Evolutionary conservation across 30 jellyfish, hydroid and myxozoan genomes (phyloP).

Genomic region (Hydractinia echinata): DNA sequence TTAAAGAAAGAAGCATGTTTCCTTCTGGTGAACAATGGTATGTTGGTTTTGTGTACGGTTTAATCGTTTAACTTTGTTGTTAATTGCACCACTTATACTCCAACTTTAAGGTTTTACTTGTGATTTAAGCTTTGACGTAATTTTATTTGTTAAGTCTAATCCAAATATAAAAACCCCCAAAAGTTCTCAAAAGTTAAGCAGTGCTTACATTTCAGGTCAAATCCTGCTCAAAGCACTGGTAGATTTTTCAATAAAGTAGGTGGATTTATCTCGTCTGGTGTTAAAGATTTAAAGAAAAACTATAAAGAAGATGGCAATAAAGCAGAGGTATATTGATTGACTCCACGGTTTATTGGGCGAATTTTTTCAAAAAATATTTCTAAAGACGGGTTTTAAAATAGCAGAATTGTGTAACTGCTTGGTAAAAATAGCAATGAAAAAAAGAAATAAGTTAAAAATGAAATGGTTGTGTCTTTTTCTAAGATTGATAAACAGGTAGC

Average conservation of each 20-base stretch:
- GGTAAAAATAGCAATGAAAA: no score
- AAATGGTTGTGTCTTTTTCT: no score
- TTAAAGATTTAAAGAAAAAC: slow-evolving; percentile 46
- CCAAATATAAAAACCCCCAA: no score
- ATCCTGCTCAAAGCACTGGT: slow-evolving; percentile 75
- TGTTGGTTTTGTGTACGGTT: background rate
- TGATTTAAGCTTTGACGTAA: background rate
- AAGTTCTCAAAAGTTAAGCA: no score
- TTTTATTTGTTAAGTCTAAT: background rate
- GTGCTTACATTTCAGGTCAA: slow-evolving; percentile 30
- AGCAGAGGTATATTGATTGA: background rate
- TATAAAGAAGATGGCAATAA: slow-evolving; percentile 21
- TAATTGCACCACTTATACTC: no score
- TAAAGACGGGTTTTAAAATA: no score
- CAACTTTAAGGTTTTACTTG: background rate
- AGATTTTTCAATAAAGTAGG: slow-evolving; percentile 80
- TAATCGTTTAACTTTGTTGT: no score
- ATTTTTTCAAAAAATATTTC: no score
- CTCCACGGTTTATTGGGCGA: no score
- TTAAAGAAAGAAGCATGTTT: slow-evolving; percentile 5
- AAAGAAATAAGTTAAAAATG: no score
- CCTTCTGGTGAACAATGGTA: slow-evolving; percentile 15
- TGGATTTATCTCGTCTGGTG: slow-evolving; percentile 91
- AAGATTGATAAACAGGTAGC: no score
- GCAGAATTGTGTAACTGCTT: no score